Evolutionary conservation across 2,888 invertebrate genomes (phyloP).

Genomic region (Steinernema scapterisci): DNA sequence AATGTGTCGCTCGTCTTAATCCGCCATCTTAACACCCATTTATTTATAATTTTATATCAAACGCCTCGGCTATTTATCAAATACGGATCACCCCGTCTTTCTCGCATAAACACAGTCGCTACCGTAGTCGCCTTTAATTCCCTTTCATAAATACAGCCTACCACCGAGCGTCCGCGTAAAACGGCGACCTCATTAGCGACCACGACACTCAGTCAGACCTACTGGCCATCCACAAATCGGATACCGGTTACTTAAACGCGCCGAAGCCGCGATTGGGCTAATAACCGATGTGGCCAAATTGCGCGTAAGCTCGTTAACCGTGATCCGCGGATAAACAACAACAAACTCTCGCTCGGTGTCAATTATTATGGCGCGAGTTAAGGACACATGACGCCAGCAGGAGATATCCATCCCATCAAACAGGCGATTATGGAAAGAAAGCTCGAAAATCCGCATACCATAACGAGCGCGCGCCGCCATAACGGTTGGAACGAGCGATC

Average conservation of each 20-base stretch:
- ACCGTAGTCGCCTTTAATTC: not conserved
- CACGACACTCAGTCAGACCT: not conserved
- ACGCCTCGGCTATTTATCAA: conserved; percentile 25
- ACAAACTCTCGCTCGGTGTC: conserved; percentile 15
- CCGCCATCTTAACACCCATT: not conserved
- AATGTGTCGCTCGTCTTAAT: conserved; percentile 5
- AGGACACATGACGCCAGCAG: not conserved
- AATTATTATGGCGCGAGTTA: conserved; percentile 8
- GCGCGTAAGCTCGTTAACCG: conserved; percentile 29
- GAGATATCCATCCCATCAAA: not conserved
- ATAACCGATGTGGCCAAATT: conserved; percentile 27
- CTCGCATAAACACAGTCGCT: conserved; percentile 10
- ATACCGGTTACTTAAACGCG: conserved; percentile 26
- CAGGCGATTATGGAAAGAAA: conserved; percentile 24
- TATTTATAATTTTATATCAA: conserved; percentile 29
- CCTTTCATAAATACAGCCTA: not conserved
- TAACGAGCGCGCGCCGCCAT: not conserved
- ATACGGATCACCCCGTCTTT: conserved; percentile 14
- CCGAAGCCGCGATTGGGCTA: conserved; percentile 16
- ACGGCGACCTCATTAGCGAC: conserved; percentile 26
- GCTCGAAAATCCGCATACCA: conserved; percentile 30
- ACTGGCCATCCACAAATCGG: conserved; percentile 23
- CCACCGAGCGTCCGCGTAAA: not conserved
- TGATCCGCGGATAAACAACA: conserved; percentile 28
- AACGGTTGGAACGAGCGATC: conserved; percentile 24